Conservation (phyloP, 2,113 vertebrate species). For the Ceyx cyanopectus region DNA sequence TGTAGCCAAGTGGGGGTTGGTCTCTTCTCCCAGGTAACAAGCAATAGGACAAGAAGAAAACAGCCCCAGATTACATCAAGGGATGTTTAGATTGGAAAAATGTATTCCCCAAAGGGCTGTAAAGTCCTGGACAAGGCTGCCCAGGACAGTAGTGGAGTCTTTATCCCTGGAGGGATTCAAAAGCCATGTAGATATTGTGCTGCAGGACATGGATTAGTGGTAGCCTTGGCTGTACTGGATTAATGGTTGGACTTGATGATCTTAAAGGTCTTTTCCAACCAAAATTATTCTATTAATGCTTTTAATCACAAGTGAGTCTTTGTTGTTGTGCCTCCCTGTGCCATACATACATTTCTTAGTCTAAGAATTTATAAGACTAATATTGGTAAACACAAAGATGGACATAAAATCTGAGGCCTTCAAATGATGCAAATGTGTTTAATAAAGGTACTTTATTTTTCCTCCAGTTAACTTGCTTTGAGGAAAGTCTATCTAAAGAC, state of each 20-base stretch:
- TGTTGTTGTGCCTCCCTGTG: not conserved
- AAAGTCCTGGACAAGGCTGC: not conserved
- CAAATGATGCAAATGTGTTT: not conserved
- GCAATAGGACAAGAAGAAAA: not conserved
- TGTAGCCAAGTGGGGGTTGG: fast-evolving
- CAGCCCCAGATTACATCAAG: too few relatives aligned
- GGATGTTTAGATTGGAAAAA: not conserved
- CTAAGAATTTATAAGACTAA: not conserved
- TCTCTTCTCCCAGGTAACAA: not conserved
- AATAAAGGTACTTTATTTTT: not conserved
- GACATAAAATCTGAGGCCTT: not conserved
- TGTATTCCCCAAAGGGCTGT: not conserved
- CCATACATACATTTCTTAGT: not conserved
- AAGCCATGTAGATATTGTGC: not conserved
- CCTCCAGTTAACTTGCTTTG: not conserved
- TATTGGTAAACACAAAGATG: not conserved
- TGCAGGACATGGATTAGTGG: not conserved
- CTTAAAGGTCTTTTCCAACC: not conserved
- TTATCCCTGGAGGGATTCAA: too few relatives aligned
- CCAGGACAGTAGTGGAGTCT: not conserved
- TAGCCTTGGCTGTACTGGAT: not conserved
- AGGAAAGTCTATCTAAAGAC: not conserved
- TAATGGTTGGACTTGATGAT: too few relatives aligned
- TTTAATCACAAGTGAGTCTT: not conserved
- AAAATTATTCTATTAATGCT: not conserved